Evolutionary conservation across 2,113 vertebrate genomes (phyloP), one percentile per base, ranked within the genome.

Genomic region (Phoxinus phoxinus): DNA sequence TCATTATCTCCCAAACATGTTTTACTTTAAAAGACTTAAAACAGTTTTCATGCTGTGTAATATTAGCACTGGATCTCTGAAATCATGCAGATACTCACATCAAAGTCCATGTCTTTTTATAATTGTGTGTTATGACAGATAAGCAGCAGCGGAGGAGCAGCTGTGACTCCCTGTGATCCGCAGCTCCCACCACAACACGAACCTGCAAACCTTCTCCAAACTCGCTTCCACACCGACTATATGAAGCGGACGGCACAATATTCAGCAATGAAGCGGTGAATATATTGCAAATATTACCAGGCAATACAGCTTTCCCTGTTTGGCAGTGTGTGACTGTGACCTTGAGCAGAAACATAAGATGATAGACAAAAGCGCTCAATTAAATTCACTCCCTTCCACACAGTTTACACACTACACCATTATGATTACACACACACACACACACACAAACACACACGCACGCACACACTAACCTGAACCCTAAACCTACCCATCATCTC

Each of bases 81-180:
- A 72, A 41, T 41, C 11, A 2, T 73, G 69, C 69, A 73, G 35
- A n/a, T 13, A 44, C 21, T 72, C 35, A 72, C 15, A 67, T 67
- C 63, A 67, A 69, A 69, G 65, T 32, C 17, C 7, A 35, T 9
- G 65, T 6, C 15, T 15, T 67, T 65, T 72, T 25, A 74, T 74
- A 74, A 25, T 46, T 41, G n/a, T 73, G 12, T 74, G n/a, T 74
- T 74, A 46, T 74, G 41, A 48, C 72, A 74, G 72, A 74, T 74
- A 44, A 74, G 72, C 0, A 74, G 5, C 71, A 25, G 37, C 12
- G 41, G 23, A 46, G 11, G 41, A 46, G 6, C 72, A 74, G 72
- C 72, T 74, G 41, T 48, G 23, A 0, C 12, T 17, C 72, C 23
- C 72, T 41, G 35, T 9, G 4, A 72, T 41, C 72, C 13, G 13